Evolutionary conservation across 2,113 vertebrate genomes (phyloP).

Genomic region (Menura novaehollandiae): DNA sequence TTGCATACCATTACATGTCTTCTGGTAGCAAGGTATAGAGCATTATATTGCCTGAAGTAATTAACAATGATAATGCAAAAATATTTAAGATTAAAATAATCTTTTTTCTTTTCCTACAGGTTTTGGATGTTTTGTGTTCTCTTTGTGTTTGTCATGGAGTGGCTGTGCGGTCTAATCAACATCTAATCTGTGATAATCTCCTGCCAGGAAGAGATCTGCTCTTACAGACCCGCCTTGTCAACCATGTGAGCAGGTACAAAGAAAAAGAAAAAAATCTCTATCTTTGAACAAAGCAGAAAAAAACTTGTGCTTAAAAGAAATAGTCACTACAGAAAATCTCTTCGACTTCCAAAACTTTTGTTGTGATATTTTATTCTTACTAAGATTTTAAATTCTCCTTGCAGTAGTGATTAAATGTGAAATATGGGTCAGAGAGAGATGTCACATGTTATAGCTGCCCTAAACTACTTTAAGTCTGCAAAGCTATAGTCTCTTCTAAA

Average conservation of each 20-base stretch:
- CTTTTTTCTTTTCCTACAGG: constrained; percentile 59
- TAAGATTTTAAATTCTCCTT: neutral
- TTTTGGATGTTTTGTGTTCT: constrained; percentile 93
- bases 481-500: neutral
- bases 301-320: neutral
- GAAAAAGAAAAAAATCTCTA: neutral
- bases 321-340: neutral
- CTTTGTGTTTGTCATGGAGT: constrained; percentile 95
- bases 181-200: constrained; percentile 95
- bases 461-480: neutral
- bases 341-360: neutral
- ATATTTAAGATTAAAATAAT: neutral
- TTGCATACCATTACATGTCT: neutral
- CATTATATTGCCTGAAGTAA: neutral
- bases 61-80: neutral
- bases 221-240: constrained; percentile 90
- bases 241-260: constrained; percentile 91
- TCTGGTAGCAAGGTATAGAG: neutral
- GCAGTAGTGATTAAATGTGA: neutral
- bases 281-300: neutral
- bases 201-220: constrained; percentile 91
- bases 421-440: neutral
- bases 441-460: neutral
- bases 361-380: neutral
- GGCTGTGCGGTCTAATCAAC: constrained; percentile 93